Percentiles rank a stretch among this genome's conserved stretches.
Evolutionary conservation across 2,888 invertebrate genomes (phyloP).

Genomic region (Pherbina coryleti): DNA sequence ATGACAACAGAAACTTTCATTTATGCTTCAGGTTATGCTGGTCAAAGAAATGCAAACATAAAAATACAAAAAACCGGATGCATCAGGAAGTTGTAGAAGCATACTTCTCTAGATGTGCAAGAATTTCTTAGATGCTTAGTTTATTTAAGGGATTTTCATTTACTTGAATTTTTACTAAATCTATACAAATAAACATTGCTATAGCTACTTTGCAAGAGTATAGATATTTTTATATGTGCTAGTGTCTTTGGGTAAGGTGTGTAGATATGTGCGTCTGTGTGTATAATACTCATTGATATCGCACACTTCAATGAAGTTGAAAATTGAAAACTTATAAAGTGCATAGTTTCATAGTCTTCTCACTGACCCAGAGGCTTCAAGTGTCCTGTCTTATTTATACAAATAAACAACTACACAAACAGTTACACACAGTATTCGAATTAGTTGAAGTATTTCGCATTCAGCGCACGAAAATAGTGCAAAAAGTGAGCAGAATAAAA

Average conservation of each 20-base stretch:
- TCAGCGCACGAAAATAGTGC: not conserved
- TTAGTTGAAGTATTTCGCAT: not conserved
- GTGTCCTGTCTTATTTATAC: not conserved
- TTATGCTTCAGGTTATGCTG: conserved; percentile 1
- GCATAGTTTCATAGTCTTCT: not conserved
- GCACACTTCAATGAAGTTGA: conserved; percentile 20
- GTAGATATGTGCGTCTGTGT: not conserved
- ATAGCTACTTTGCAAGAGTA: too few species aligned
- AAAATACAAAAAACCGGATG: not conserved
- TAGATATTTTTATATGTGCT: too few species aligned
- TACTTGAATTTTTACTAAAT: not conserved
- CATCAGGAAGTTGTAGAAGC: not conserved
- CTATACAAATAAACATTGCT: not conserved
- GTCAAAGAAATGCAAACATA: not conserved
- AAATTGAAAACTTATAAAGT: conserved; percentile 28
- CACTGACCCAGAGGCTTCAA: not conserved
- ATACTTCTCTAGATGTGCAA: not conserved
- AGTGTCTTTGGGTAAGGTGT: not conserved
- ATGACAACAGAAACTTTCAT: conserved; percentile 8
- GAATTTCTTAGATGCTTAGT: conserved; percentile 25
- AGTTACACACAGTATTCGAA: too few species aligned
- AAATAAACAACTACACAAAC: not conserved
- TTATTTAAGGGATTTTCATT: conserved; percentile 19
- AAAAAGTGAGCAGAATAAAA: not conserved
- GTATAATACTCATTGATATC: not conserved